Conservation (phyloP, 2,113 vertebrate genomes). For the Anhinga anhinga region DNA sequence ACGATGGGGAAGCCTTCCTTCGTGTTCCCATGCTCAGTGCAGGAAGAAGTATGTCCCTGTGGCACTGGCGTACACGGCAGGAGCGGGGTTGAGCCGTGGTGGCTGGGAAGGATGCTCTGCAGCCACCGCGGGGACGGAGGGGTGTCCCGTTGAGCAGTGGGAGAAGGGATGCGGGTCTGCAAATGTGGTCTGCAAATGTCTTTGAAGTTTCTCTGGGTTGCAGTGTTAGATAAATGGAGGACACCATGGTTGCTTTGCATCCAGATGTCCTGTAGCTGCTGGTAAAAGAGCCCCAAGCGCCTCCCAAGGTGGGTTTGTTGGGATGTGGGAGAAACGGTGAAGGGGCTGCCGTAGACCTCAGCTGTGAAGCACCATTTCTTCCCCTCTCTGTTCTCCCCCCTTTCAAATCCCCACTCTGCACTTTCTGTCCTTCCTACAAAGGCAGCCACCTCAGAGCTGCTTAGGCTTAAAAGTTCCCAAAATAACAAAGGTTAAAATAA, state of each 20-base stretch:
- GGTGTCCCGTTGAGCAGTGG: accelerated
- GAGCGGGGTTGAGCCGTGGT: accelerated
- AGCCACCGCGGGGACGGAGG: accelerated
- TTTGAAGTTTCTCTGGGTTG: background rate
- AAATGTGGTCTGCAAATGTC: background rate
- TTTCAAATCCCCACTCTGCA: background rate
- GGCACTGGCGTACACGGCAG: accelerated
- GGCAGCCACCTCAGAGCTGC: slow-evolving; percentile 49
- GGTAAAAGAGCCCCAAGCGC: background rate
- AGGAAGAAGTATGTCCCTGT: accelerated
- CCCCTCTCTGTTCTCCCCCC: background rate
- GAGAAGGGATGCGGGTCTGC: background rate
- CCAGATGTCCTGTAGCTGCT: background rate
- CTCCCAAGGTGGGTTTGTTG: background rate
- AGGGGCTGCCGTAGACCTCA: background rate
- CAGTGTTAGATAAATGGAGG: background rate
- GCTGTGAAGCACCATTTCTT: background rate
- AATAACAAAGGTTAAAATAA: slow-evolving; percentile 63
- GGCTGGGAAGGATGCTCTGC: background rate
- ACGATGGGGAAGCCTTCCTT: background rate
- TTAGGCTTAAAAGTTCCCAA: slow-evolving; percentile 68
- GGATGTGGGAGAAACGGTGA: background rate
- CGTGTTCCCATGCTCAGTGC: accelerated
- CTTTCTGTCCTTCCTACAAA: slow-evolving; percentile 37
- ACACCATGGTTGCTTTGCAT: accelerated